Conservation (phyloP, 2,797 vertebrate species). For the Erpetoichthys calabaricus region DNA sequence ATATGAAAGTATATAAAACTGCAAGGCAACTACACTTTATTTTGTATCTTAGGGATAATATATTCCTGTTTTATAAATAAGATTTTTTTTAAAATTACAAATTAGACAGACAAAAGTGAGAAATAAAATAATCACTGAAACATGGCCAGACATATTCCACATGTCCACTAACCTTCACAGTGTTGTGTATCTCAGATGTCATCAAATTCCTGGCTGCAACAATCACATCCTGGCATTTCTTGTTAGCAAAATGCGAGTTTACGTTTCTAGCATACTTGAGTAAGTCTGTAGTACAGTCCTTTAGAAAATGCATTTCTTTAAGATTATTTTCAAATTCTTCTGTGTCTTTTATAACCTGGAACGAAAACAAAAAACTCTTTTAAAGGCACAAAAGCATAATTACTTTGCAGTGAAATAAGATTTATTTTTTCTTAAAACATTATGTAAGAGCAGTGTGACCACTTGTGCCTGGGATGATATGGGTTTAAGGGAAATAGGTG, state of each 20-base stretch:
- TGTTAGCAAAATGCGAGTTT: slow-evolving; percentile 87
- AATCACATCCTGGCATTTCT: slow-evolving; percentile 91
- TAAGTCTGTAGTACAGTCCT: slow-evolving; percentile 66
- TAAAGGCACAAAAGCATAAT: slow-evolving; percentile 1
- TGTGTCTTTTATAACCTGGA: slow-evolving; percentile 79
- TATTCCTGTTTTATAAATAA: no score
- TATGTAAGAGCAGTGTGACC: no score
- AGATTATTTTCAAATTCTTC: slow-evolving; percentile 76
- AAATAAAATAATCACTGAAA: no score
- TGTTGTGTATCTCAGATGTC: slow-evolving; percentile 93
- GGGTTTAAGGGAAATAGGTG: no score
- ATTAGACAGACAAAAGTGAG: no score
- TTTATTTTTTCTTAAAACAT: not conserved
- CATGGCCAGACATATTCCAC: no score
- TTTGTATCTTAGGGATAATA: no score
- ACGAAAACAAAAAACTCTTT: slow-evolving; percentile 6
- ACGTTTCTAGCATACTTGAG: slow-evolving; percentile 82
- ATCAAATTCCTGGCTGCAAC: slow-evolving; percentile 81
- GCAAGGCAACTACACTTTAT: no score
- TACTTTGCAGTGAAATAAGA: slow-evolving; percentile 7
- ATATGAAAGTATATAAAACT: no score
- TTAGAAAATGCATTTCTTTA: slow-evolving; percentile 68
- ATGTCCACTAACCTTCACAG: slow-evolving; percentile 61
- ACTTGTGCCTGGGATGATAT: no score
- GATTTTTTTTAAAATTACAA: no score